These are phyloP conservation scores for Carpatolechia fugitivella DNA, from an alignment of 2,888 invertebrate genomes.

Conservation along the genomic window DNA sequence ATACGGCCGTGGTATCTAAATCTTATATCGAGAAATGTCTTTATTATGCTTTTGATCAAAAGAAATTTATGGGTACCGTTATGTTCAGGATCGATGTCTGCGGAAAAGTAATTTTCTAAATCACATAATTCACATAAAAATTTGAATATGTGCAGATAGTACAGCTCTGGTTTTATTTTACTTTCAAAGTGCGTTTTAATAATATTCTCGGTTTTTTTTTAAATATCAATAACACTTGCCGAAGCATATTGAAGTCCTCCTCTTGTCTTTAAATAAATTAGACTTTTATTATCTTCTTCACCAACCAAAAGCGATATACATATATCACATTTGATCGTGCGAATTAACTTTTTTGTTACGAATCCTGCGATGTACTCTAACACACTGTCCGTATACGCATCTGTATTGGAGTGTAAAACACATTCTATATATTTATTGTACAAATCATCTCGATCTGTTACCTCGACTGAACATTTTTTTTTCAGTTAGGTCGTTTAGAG, in stretches of 20 bases:
- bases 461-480: not conserved
- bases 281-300: not conserved
- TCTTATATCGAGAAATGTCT: not conserved
- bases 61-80: not conserved
- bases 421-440: not conserved
- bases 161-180: not conserved
- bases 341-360: not conserved
- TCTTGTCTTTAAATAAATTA: not conserved
- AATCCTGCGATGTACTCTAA: not conserved
- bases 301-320: no score
- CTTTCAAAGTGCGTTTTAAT: no score
- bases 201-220: no score
- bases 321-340: not conserved
- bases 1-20: no score
- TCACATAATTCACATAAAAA: not conserved
- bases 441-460: not conserved
- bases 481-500: slow-evolving; percentile 5
- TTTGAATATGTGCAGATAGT: not conserved
- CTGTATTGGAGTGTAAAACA: not conserved
- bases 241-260: not conserved
- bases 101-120: not conserved
- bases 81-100: not conserved
- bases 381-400: not conserved
- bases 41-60: not conserved
- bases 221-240: no score